Conservation (phyloP, 2,888 invertebrate genomes). For the Orchesellides sinensis region DNA sequence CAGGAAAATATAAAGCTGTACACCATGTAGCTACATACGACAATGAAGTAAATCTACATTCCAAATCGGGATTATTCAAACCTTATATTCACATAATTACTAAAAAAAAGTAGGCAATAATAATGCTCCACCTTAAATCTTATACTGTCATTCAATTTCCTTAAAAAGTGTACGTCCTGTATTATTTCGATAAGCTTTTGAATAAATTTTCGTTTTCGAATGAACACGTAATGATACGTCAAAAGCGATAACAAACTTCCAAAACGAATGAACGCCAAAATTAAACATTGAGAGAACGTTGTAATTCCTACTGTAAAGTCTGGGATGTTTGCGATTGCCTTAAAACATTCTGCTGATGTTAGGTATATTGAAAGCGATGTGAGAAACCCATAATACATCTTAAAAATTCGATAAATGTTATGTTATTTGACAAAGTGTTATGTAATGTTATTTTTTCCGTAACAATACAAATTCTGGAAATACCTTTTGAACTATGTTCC, state of each 20-base stretch:
- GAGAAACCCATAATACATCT: slow-evolving; percentile 14
- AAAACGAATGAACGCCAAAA: background rate
- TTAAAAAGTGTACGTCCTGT: too few relatives aligned
- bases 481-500: slow-evolving; percentile 19
- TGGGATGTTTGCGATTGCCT: background rate
- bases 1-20: background rate
- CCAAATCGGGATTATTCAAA: slow-evolving; percentile 5
- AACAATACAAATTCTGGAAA: background rate
- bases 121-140: too few relatives aligned
- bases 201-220: background rate
- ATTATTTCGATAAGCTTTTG: background rate
- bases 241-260: background rate
- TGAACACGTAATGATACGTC: slow-evolving; percentile 18
- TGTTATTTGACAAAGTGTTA: too few relatives aligned
- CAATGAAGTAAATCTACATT: background rate
- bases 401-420: background rate
- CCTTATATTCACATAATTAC: too few relatives aligned
- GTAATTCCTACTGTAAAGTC: background rate
- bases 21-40: background rate
- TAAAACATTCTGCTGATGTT: background rate
- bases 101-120: too few relatives aligned
- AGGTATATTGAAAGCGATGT: slow-evolving; percentile 10
- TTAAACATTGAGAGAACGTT: background rate
- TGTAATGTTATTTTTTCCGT: background rate
- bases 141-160: too few relatives aligned